Percentiles rank a stretch among this genome's conserved stretches.
Conservation (phyloP, 2,888 invertebrate species). For the Clitarchus hookeri region DNA sequence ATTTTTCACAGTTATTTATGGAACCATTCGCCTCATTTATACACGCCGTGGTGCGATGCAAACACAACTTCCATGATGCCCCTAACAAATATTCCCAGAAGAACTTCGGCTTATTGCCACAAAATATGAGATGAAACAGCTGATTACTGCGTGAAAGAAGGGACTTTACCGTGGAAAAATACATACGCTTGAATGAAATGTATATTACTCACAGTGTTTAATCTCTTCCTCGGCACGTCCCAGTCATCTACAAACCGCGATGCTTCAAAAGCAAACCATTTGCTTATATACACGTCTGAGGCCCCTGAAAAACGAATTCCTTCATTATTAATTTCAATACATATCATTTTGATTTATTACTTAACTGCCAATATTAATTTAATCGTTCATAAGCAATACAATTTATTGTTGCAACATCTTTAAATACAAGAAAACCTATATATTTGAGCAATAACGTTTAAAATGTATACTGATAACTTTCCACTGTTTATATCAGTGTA, state of each 20-base stretch:
- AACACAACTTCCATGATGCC: too few relatives aligned
- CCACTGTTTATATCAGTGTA: too few relatives aligned
- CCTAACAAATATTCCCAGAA: too few relatives aligned
- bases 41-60: neutral
- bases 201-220: neutral
- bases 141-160: too few relatives aligned
- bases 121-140: too few relatives aligned
- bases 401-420: too few relatives aligned
- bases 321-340: neutral
- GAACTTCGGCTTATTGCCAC: too few relatives aligned
- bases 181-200: neutral
- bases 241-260: neutral
- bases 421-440: too few relatives aligned
- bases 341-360: neutral
- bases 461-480: too few relatives aligned
- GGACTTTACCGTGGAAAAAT: neutral
- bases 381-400: too few relatives aligned
- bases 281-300: neutral
- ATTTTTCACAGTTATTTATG: neutral
- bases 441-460: too few relatives aligned
- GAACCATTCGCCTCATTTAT: neutral
- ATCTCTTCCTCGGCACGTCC: neutral
- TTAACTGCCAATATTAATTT: neutral
- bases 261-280: neutral
- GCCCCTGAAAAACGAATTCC: neutral